Percentiles rank a stretch among this genome's conserved stretches.
Evolutionary conservation across 2,113 vertebrate species (phyloP).

Genomic region (Eidolon helvum): DNA sequence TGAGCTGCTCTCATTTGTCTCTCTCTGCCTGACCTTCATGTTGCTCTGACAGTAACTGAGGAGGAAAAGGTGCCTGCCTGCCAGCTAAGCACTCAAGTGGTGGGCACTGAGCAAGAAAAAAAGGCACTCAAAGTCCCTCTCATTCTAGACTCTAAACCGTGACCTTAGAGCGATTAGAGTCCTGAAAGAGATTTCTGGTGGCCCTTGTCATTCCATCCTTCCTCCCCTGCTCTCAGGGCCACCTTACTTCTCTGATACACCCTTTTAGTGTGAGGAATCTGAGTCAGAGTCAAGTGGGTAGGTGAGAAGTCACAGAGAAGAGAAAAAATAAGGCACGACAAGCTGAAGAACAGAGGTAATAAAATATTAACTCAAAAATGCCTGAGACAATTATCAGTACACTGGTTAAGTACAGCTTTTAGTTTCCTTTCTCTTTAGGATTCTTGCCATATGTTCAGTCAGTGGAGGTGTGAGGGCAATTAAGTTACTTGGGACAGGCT

Average conservation of each 20-base stretch:
- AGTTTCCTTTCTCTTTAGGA: slow-evolving; percentile 4
- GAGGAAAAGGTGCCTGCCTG: slow-evolving; percentile 66
- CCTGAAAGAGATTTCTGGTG: slow-evolving; percentile 51
- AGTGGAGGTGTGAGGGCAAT: not conserved
- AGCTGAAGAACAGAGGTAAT: slow-evolving; percentile 29
- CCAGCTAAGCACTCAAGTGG: slow-evolving; percentile 70
- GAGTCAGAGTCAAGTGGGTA: slow-evolving; percentile 64
- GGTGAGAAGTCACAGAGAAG: slow-evolving; percentile 52
- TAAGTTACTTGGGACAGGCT: not conserved
- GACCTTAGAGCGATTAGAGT: slow-evolving; percentile 57
- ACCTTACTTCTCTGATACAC: slow-evolving; percentile 30
- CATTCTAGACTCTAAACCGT: slow-evolving; percentile 33
- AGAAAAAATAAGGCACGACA: slow-evolving; percentile 31
- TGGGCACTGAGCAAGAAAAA: slow-evolving; percentile 64
- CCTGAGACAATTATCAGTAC: not conserved
- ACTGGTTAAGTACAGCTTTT: not conserved
- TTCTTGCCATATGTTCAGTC: not conserved
- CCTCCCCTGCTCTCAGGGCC: slow-evolving; percentile 45
- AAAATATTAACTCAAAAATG: slow-evolving; percentile 51
- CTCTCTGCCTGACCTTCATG: slow-evolving; percentile 75
- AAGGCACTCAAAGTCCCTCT: slow-evolving; percentile 55
- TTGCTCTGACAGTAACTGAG: slow-evolving; percentile 71
- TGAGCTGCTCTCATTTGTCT: slow-evolving; percentile 75
- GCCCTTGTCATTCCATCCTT: slow-evolving; percentile 47
- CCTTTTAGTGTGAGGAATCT: slow-evolving; percentile 44